Evolutionary conservation across 2,797 vertebrate genomes (phyloP).

Genomic region (Glyptemys insculpta): DNA sequence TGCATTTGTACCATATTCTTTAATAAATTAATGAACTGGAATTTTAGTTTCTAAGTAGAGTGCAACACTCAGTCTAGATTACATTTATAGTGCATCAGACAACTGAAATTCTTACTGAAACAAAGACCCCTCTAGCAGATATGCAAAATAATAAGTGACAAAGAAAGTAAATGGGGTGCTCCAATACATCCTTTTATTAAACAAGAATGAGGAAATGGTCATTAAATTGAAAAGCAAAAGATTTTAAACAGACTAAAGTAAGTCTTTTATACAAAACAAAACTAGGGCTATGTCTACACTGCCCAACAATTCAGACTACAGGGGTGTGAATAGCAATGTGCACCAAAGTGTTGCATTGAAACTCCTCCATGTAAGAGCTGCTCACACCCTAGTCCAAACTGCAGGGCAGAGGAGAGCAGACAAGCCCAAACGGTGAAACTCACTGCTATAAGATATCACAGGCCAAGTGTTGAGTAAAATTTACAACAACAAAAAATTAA

Average conservation of each 20-base stretch:
- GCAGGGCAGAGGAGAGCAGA: too few relatives aligned
- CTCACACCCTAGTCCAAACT: too few relatives aligned
- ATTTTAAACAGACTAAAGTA: background rate
- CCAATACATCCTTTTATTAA: background rate
- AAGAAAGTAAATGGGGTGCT: background rate
- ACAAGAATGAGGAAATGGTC: background rate
- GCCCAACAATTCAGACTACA: background rate
- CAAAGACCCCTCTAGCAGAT: background rate
- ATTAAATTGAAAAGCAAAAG: background rate
- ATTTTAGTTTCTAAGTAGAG: background rate
- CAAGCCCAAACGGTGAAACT: too few relatives aligned
- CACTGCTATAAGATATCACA: background rate
- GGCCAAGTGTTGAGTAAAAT: background rate
- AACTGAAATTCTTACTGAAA: background rate
- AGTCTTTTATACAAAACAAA: background rate
- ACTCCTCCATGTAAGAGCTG: background rate
- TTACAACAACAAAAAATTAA: background rate
- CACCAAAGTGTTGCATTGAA: background rate
- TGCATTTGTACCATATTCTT: background rate
- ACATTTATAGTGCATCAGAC: background rate
- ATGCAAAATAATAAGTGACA: background rate
- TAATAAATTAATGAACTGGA: background rate
- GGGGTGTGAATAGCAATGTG: background rate
- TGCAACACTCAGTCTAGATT: accelerated
- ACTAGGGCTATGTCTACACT: background rate